A percentile compares a stretch with the other conserved stretches of the same genome.
phyloP scores from a whole-genome alignment of 2,888 invertebrate species.

The Balanococcus diminutus region DNA sequence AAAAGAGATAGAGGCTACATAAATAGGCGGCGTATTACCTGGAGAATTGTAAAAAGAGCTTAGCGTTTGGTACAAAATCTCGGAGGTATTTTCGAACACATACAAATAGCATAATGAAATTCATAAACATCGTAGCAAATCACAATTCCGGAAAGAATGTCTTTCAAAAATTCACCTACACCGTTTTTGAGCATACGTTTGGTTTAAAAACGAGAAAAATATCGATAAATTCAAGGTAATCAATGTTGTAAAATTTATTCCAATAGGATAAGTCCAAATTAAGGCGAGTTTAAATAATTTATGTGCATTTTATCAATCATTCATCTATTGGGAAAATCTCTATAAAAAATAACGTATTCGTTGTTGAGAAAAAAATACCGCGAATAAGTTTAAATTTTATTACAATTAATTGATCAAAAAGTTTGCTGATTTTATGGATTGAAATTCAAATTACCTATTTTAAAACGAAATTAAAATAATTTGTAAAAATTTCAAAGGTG shows the following conservation, averaged over 20 bases:
- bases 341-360: no score
- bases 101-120: neutral
- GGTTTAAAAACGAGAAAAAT: neutral
- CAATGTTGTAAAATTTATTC: neutral
- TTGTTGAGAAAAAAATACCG: neutral
- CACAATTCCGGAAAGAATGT: neutral
- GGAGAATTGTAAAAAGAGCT: conserved; percentile 37
- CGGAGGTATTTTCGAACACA: neutral
- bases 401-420: neutral
- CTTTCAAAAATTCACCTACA: neutral
- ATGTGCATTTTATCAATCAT: neutral
- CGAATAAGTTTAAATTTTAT: neutral
- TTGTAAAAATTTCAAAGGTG: no score
- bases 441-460: no score
- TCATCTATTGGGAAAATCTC: neutral
- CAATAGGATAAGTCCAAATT: neutral
- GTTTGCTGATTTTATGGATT: neutral
- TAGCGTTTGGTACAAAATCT: neutral
- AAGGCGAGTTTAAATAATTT: neutral
- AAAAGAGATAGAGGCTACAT: neutral
- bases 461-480: no score
- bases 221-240: neutral
- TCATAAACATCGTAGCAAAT: neutral
- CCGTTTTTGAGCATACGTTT: neutral
- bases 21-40: neutral